Evolutionary conservation across 2,113 vertebrate species (phyloP), one percentile per base, ranked within the genome.

Genomic region (Notothenia coriiceps): DNA sequence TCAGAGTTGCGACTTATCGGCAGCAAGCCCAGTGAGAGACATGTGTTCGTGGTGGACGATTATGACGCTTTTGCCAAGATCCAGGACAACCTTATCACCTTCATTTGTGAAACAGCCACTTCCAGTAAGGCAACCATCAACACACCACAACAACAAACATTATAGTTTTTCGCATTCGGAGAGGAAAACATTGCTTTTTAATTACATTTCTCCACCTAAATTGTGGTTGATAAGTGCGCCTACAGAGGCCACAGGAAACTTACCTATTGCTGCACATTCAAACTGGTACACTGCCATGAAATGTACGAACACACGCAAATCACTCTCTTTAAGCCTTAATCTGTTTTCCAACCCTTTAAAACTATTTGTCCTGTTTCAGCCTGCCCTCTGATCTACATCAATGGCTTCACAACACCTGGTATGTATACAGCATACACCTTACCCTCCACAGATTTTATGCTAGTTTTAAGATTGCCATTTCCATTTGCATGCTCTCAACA

Each of bases 91-190:
- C 96, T 99, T 5, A 96, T 99, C 93, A 99, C 98, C 2, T 98
- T 98, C 92, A 97, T 99, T 85, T 99, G 98, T 83, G 98, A 99
- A 95, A 99, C 98, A 8, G 98, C 98, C 91, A 99, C 98, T 72
- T 99, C 98, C 89, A 97, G 98, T 99, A 95, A 88, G 89, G 6
- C 67, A 46, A 1, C 57, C 1, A 52, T 61, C 22, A 18, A 20
- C 40, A 29, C 49, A 15, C 29, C 18, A 51, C 10, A 25, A 15
- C 47, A n/a, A n/a, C n/a, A 6, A 1, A 40, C 0, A 13, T 8
- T 70, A 22, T 12, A 52, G 14, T 65, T 55, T 18, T 57, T 33
- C 9, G 14, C 12, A 20, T 59, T 70, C 15, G 7, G 57, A n/a
- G 20, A 60, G 43, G 40, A 56, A 72, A 60, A 49, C 18, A 18